Evolutionary conservation across 2,888 invertebrate species (phyloP), one percentile per base, ranked within the genome.

Genomic region (Patella caerulea): DNA sequence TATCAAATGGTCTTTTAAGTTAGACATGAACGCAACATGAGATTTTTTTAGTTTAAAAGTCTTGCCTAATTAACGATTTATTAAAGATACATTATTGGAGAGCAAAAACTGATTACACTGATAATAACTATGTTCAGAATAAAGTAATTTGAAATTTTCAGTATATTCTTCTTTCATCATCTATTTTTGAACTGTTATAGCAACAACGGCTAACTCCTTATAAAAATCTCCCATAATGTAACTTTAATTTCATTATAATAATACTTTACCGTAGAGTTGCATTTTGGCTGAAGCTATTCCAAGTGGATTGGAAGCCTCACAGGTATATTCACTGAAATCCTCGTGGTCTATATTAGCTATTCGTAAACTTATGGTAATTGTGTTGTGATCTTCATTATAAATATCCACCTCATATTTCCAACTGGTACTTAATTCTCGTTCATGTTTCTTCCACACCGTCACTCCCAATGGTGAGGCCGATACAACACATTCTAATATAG

Each of bases 401-500:
- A 85, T 34, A 71, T 84, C 85, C 7, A 81, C 81, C 78, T 81
- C 82, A 75, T 74, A 84, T 79, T 72, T 86, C 81, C 74, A 83
- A 71, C 82, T 82, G 77, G 83, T 86, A 59, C 80, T 81, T 34
- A 89, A 83, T 72, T 76, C 78, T 17, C 76, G 72, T 1, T 83
- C 84, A 45, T 83, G 81, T 71, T 84, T 84, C 70, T 83, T 79
- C 90, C 90, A 90, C 55, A 78, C 80, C 55, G 86, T 88, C 55
- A 80, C 79, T 3, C 85, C 84, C 0, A 86, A 85, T 9, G 90
- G 90, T 59, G 86, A 86, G 72, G 89, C 88, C 19, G 87, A 86
- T 71, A 90, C 88, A 73, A 83, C 81, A 75, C 90, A 90, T 75
- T 89, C 89, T 71, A 90, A 80, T 52, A 89, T 88, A 9, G 90